Evolutionary conservation across 2,113 vertebrate species (phyloP), one percentile per base, ranked within the genome.

Genomic region (Phoxinus phoxinus): DNA sequence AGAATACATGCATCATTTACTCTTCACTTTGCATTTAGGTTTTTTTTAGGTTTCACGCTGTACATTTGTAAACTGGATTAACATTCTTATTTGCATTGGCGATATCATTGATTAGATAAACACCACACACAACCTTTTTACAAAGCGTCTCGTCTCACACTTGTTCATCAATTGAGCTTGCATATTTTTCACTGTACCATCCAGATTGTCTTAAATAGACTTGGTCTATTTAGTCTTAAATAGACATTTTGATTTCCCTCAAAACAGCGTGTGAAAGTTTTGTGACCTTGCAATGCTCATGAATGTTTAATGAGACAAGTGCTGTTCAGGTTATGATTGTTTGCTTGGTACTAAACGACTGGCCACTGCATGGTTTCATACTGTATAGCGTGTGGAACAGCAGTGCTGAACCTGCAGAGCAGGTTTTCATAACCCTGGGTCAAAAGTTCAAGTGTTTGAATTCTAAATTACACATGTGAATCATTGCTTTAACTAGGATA

Each of bases 351-450:
- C 63, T 30, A 65, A 65, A 17, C 5, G 2, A 65, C 27, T 65
- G 27, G 27, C 63, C 63, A 30, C 63, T 15, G 27, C 63, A 65
- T 32, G 25, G 13, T 30, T 65, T 65, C 61, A 65, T 65, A 32
- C 71, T 48, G 71, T 74, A 74, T 17, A 63, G 11, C 4, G 25
- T 63, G 27, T 25, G 46, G 23, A 46, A 25, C 12, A 15, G 71
- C 41, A 25, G 71, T 37, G 41, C 41, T 25, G 41, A 41, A 73
- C 71, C 23, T 44, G 71, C 71, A 46, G 23, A 73, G 12, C 72
- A 74, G 72, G 72, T 74, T 74, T 74, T 27, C 41, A 8, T 48
- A 74, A 25, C 41, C 67, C 12, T 27, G 72, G 41, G 72, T 74
- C 72, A 25, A 74, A 74, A 74, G 72, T 74, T 44, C 41, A 74